A percentile compares a stretch with the other conserved stretches of the same genome.
Conservation (phyloP, 1,140 invertebrate genomes). For the Heliconius eleuchia region DNA sequence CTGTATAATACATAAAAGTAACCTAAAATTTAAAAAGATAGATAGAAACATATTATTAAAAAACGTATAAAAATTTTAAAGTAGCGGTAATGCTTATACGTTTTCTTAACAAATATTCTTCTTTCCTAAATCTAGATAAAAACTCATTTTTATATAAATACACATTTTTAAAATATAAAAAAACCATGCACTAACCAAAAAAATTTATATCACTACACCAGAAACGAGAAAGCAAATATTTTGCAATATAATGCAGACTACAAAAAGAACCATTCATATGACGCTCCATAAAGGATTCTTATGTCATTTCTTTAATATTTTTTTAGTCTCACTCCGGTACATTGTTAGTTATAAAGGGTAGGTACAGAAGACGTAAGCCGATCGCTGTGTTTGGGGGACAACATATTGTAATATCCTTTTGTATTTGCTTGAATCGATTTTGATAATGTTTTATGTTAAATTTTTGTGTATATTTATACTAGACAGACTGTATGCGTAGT, state of each 20-base stretch:
- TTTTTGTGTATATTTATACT: conserved; percentile 4
- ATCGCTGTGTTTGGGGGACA: conserved; percentile 55
- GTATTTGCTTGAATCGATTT: conserved; percentile 34
- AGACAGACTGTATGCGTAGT: background rate
- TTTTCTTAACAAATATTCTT: no score
- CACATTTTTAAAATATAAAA: background rate
- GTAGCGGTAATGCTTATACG: no score
- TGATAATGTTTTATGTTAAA: conserved; percentile 10
- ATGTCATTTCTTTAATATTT: conserved; percentile 48
- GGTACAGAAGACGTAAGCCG: conserved; percentile 53
- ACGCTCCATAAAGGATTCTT: conserved; percentile 44
- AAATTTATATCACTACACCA: background rate
- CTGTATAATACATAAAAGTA: no score
- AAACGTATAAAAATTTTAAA: no score
- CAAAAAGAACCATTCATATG: conserved; percentile 29
- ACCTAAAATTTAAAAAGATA: no score
- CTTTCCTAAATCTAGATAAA: no score
- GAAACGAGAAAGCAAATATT: background rate
- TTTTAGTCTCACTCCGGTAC: conserved; percentile 44
- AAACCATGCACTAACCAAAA: background rate
- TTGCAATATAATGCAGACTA: conserved; percentile 9
- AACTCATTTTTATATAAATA: no score
- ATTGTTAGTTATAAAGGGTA: conserved; percentile 43
- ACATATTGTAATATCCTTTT: conserved; percentile 42
- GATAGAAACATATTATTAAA: no score